Conservation (phyloP, 2,797 vertebrate species). For the Arrhamphus sclerolepis region DNA sequence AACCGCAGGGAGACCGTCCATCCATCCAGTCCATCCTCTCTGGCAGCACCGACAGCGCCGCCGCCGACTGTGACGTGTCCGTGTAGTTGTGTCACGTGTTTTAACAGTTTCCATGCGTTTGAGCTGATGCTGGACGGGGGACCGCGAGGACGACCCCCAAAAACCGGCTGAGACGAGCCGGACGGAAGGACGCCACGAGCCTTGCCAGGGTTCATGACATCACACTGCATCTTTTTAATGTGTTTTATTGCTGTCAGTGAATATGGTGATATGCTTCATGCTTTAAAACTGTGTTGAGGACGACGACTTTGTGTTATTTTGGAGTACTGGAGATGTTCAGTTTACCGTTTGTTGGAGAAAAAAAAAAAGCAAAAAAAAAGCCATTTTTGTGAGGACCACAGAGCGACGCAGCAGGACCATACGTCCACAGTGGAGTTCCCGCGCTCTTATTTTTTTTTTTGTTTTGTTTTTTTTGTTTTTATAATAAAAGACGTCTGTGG, state of each 20-base stretch:
- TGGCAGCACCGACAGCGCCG: background rate
- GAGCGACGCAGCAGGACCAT: conserved; percentile 40
- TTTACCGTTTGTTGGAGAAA: conserved; percentile 39
- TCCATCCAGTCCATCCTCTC: conserved; percentile 16
- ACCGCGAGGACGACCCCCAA: no score
- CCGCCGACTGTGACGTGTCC: background rate
- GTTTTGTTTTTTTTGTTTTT: conserved; percentile 49
- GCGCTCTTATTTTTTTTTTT: conserved; percentile 42
- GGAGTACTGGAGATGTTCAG: conserved; percentile 35
- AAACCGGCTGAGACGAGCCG: background rate
- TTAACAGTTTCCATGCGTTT: no score
- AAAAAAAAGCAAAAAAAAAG: conserved; percentile 12
- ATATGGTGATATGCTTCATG: conserved; percentile 75
- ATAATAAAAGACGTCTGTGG: conserved; percentile 61
- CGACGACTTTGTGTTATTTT: conserved; percentile 44
- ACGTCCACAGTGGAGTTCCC: conserved; percentile 49
- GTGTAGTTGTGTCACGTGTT: no score
- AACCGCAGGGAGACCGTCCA: conserved; percentile 16
- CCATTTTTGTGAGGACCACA: conserved; percentile 59
- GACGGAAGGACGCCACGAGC: background rate
- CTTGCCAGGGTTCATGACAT: background rate
- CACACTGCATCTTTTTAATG: conserved; percentile 55
- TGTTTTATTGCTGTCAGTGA: conserved; percentile 72
- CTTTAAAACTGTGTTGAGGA: conserved; percentile 67
- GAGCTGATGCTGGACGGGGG: no score